Percentiles rank a stretch among this genome's conserved stretches.
phyloP scores from a whole-genome alignment of 2,113 vertebrate genomes.

The Dipodomys merriami region DNA sequence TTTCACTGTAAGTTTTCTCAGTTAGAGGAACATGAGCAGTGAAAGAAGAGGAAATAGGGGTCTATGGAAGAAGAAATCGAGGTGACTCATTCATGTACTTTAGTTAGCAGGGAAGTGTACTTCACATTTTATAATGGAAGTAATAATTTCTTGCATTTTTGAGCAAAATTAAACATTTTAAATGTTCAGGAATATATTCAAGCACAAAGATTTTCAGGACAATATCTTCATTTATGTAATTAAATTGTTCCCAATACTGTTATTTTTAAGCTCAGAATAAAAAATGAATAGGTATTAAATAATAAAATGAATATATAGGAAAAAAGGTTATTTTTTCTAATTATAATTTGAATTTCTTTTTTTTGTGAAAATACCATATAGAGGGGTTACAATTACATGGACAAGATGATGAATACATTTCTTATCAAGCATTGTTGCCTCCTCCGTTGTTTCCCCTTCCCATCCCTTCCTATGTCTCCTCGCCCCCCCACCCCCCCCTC shows the following conservation, averaged over 20 bases:
- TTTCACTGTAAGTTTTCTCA: background rate
- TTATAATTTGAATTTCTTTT: no score
- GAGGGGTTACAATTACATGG: no score
- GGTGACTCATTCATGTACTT: fast-evolving
- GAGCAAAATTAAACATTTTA: background rate
- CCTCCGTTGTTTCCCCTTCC: no score
- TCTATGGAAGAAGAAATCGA: background rate
- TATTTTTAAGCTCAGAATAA: conserved; percentile 32
- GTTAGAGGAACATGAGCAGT: background rate
- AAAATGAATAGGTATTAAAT: conserved; percentile 40
- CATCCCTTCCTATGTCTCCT: no score
- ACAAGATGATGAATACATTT: no score
- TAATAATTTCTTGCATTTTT: background rate
- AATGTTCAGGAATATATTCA: background rate
- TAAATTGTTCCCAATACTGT: conserved; percentile 13
- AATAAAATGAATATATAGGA: background rate
- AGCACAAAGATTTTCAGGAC: background rate
- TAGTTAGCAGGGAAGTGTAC: fast-evolving
- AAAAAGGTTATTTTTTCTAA: no score
- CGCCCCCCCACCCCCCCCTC: no score
- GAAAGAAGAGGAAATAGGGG: background rate
- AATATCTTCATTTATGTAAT: background rate
- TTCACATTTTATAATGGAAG: background rate
- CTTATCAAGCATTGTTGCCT: no score
- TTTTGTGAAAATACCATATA: no score